A percentile compares a stretch with the other conserved stretches of the same genome.
phyloP scores from a whole-genome alignment of 1,140 invertebrate species.

The Ostrea denselamellosa region DNA sequence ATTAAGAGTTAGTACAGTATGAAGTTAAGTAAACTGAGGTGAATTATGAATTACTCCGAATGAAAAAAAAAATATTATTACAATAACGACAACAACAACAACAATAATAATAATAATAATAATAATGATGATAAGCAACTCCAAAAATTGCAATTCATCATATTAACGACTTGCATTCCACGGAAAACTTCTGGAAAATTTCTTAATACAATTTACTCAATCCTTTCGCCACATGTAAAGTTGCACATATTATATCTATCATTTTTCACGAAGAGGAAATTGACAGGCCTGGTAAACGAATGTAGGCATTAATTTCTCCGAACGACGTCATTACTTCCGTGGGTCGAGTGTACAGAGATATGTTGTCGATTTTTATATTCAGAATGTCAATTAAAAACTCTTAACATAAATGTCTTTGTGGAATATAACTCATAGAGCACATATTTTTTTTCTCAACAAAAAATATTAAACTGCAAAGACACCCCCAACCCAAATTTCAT shows the following conservation, averaged over 20 bases:
- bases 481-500: too few species aligned
- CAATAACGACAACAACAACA: too few species aligned
- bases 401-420: neutral
- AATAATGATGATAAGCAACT: too few species aligned
- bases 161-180: neutral
- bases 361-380: neutral
- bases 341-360: neutral
- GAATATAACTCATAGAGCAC: too few species aligned
- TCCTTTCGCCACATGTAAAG: conserved; percentile 19
- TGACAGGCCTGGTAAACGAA: neutral
- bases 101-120: too few species aligned
- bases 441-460: too few species aligned
- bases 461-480: too few species aligned
- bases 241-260: neutral
- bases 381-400: neutral
- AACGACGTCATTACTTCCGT: neutral
- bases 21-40: too few species aligned
- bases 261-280: neutral
- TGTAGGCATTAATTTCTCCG: neutral
- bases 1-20: too few species aligned
- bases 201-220: neutral
- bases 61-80: too few species aligned
- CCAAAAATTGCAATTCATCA: neutral
- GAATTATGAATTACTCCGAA: too few species aligned
- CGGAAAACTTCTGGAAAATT: neutral